Percentiles rank a stretch among this genome's conserved stretches.
Evolutionary conservation across 2,888 invertebrate species (phyloP).

Genomic region (Gari tellinella): DNA sequence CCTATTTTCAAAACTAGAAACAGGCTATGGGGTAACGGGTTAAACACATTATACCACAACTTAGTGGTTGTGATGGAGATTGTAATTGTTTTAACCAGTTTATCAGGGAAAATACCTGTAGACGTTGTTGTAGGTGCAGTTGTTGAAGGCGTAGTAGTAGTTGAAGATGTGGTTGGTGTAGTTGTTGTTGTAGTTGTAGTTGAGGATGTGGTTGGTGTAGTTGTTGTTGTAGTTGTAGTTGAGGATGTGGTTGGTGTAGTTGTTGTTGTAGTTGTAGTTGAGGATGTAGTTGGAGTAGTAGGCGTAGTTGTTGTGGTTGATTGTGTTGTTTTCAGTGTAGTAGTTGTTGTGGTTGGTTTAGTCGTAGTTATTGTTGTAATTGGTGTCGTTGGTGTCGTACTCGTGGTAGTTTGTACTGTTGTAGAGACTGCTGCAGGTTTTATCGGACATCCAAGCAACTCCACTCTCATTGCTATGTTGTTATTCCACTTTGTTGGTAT

Average conservation of each 20-base stretch:
- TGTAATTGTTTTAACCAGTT: no score
- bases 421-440: constrained; percentile 4
- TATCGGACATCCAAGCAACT: constrained; percentile 69
- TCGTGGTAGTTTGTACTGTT: not conserved
- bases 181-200: constrained; percentile 6
- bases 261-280: constrained; percentile 2
- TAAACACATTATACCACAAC: no score
- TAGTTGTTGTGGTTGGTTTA: not conserved
- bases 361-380: not conserved
- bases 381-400: not conserved
- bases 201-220: not conserved
- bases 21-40: no score
- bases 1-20: no score
- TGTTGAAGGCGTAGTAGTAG: constrained; percentile 2
- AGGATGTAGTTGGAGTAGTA: not conserved
- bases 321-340: not conserved
- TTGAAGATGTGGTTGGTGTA: not conserved
- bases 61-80: no score
- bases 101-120: no score
- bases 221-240: not conserved
- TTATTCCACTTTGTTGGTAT: constrained; percentile 59
- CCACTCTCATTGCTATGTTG: constrained; percentile 65
- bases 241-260: not conserved
- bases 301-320: not conserved
- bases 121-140: no score